Conservation (phyloP, 2,888 invertebrate genomes). For the Allacma fusca region DNA sequence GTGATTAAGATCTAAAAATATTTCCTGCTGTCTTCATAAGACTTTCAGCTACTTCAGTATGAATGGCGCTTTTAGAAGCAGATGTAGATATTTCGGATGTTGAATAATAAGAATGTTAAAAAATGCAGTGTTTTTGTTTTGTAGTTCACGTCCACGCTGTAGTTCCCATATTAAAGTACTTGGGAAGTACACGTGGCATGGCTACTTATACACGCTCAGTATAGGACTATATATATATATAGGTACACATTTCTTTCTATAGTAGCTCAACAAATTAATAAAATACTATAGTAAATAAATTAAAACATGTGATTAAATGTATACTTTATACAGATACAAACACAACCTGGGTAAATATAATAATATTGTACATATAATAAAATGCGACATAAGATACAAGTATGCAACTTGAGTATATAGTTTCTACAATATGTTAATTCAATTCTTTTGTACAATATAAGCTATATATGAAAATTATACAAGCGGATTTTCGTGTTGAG, state of each 20-base stretch:
- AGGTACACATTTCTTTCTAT: neutral
- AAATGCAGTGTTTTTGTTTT: no score
- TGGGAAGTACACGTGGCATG: no score
- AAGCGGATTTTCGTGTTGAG: neutral
- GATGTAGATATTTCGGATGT: no score
- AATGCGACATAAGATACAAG: neutral
- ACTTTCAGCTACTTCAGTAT: no score
- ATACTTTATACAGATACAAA: neutral
- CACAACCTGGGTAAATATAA: constrained; percentile 11
- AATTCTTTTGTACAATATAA: neutral
- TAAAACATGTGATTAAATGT: neutral
- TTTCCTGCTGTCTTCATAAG: no score
- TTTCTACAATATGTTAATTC: neutral
- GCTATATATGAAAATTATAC: neutral
- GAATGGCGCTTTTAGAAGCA: no score
- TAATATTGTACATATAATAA: neutral
- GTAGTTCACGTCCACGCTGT: no score
- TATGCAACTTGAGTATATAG: neutral
- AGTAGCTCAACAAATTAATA: neutral
- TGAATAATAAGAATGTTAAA: no score
- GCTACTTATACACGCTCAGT: no score
- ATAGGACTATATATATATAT: no score
- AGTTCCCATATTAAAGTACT: no score
- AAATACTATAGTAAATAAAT: constrained; percentile 7
- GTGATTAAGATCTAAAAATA: no score